Conservation (phyloP, 2,113 vertebrate species). For the Xenotilapia longispinis region DNA sequence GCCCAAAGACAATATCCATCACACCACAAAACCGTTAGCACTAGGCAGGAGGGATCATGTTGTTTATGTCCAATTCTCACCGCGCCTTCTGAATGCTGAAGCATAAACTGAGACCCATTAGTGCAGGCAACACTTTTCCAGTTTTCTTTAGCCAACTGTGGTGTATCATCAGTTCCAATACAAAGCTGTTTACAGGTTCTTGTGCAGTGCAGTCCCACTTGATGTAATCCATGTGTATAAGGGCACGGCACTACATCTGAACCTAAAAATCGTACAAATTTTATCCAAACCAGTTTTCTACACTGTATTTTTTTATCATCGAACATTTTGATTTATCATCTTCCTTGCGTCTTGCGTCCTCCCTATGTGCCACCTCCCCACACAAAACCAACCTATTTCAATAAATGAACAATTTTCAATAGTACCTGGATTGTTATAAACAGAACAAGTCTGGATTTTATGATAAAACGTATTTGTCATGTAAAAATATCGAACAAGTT, state of each 20-base stretch:
- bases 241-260: neutral
- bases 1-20: neutral
- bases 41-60: neutral
- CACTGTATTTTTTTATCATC: neutral
- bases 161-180: neutral
- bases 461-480: neutral
- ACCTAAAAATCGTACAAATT: neutral
- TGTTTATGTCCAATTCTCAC: neutral
- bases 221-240: neutral
- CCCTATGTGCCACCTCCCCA: neutral
- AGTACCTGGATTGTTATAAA: neutral
- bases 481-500: neutral
- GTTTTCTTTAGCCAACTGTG: neutral
- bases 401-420: neutral
- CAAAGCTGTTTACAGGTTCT: neutral
- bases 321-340: neutral
- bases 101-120: neutral
- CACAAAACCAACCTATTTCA: neutral
- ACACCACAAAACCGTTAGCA: neutral
- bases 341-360: neutral
- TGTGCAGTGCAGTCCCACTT: neutral
- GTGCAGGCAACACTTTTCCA: neutral
- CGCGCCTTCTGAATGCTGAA: fast-evolving
- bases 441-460: neutral
- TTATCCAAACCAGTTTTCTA: neutral